A percentile compares a stretch with the other conserved stretches of the same genome.
Evolutionary conservation across 2,113 vertebrate species (phyloP).

Genomic region (Choloepus hoffmanni): DNA sequence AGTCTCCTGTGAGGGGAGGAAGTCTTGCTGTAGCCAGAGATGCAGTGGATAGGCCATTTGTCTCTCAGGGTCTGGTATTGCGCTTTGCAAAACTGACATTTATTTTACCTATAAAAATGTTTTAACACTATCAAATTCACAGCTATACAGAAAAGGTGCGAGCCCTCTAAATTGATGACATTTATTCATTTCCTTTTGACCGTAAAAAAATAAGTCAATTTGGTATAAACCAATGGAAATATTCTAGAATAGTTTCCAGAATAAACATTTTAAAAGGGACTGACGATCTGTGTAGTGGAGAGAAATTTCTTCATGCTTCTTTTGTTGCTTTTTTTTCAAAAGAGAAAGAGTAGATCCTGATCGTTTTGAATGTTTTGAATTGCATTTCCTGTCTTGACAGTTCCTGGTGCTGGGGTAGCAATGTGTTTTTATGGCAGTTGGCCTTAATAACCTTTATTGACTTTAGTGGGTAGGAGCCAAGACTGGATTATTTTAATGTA

Average conservation of each 20-base stretch:
- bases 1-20: slow-evolving; percentile 88
- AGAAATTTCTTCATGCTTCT: background rate
- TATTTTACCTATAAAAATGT: slow-evolving; percentile 94
- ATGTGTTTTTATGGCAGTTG: slow-evolving; percentile 93
- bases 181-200: slow-evolving; percentile 79
- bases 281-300: background rate
- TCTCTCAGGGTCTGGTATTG: slow-evolving; percentile 92
- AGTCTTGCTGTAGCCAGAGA: slow-evolving; percentile 86
- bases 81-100: slow-evolving; percentile 95
- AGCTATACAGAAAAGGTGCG: slow-evolving; percentile 46
- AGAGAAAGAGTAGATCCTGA: background rate
- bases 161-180: slow-evolving; percentile 66
- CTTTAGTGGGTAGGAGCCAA: slow-evolving; percentile 93
- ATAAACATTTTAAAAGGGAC: slow-evolving; percentile 46
- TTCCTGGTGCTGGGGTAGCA: slow-evolving; percentile 89
- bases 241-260: slow-evolving; percentile 29
- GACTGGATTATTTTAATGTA: slow-evolving; percentile 97
- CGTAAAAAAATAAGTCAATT: slow-evolving; percentile 57
- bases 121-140: slow-evolving; percentile 74
- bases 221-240: slow-evolving; percentile 65
- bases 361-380: slow-evolving; percentile 62
- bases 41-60: slow-evolving; percentile 86
- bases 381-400: slow-evolving; percentile 89
- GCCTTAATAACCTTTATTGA: slow-evolving; percentile 96
- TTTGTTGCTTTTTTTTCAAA: background rate